A percentile compares a stretch with the other conserved stretches of the same genome.
Evolutionary conservation across 2,797 vertebrate genomes (phyloP).

Genomic region (Lophura swinhoii): DNA sequence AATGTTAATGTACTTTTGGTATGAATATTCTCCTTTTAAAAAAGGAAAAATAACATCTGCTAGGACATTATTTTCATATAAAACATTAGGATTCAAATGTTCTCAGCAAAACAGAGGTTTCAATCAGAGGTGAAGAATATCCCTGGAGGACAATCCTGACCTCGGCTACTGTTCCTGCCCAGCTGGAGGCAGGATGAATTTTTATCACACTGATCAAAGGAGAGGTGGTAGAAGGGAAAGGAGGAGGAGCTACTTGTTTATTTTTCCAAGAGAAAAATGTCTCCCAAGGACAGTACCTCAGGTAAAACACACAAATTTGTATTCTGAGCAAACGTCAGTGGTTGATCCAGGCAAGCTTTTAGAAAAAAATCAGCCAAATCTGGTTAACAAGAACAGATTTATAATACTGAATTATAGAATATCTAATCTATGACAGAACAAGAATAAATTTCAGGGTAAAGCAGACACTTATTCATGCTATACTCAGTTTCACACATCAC

Average conservation of each 20-base stretch:
- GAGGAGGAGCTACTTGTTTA: background rate
- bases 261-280: background rate
- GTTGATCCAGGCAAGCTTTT: background rate
- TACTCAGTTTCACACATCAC: background rate
- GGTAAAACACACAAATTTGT: background rate
- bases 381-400: background rate
- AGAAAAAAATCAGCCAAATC: background rate
- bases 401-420: background rate
- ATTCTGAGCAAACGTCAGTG: background rate
- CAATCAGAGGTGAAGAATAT: background rate
- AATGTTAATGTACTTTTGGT: background rate
- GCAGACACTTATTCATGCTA: background rate
- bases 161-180: constrained; percentile 4
- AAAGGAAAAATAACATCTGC: background rate
- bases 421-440: background rate
- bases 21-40: background rate
- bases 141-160: background rate
- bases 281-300: constrained; percentile 17
- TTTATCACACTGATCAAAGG: constrained; percentile 32
- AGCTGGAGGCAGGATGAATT: background rate
- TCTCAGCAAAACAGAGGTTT: constrained; percentile 14
- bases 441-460: background rate
- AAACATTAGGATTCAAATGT: background rate
- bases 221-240: background rate
- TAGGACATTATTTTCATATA: background rate